Evolutionary conservation across 1,140 invertebrate species (phyloP), one percentile per base, ranked within the genome.

Genomic region (Bombus consobrinus): DNA sequence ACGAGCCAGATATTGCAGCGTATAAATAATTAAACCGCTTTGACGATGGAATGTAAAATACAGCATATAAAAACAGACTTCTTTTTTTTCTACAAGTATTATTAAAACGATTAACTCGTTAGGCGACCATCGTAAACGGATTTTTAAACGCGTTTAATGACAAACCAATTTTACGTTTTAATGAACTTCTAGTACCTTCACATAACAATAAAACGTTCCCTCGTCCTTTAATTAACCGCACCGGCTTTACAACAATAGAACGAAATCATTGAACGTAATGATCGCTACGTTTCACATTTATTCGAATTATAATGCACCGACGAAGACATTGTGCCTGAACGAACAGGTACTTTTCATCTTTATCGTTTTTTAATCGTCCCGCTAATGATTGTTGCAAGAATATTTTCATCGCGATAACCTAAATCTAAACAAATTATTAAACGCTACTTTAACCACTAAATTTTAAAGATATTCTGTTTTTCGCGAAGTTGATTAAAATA

Each of bases 11-110:
- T 88, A 37, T 88, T 43, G 53, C 71, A 28, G 59, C 12, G 15
- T n/a, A 22, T 25, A 18, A 41, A 64, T 25, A 41, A 47, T 25
- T 22, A 2, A 25, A 83, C 25, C 13, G 0, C 32, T 32, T 32
- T 32, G 13, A 15, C n/a, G 12, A 9, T 39, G 8, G 57, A 71
- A 88, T 15, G n/a, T 15, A 15, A 72, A 77, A 74, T 81, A 66
- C 53, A 34, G 72, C 37, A 28, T 25, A 57, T 68, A 88, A 88
- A 64, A 32, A 71, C 47, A 47, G 78, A n/a, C 75, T 88, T 88
- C 66, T 71, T 64, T n/a, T 62, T 88, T 85, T 78, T 81, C 72
- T 53, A 53, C 37, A 9, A 43, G 28, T 28, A 22, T 59, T 47
- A 71, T 85, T 78, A 78, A 86, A 69, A 80, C 62, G 32, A 79